Percentiles rank a stretch among this genome's conserved stretches.
Conservation (phyloP, 2,113 vertebrate genomes). For the Gasterosteus nipponicus region DNA sequence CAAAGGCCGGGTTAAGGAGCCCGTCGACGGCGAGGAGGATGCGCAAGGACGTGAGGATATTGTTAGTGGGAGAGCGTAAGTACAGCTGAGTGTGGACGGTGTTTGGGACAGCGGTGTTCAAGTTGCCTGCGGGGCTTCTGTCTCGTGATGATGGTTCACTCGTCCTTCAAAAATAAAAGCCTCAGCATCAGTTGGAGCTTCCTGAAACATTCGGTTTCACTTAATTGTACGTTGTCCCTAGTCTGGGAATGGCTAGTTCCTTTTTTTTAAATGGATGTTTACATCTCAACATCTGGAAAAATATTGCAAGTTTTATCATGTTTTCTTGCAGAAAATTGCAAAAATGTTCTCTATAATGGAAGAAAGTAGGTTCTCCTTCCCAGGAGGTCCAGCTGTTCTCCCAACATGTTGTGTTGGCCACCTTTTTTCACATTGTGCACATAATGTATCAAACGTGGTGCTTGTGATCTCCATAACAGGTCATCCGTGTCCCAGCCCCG, state of each 20-base stretch:
- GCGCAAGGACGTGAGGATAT: conserved; percentile 97
- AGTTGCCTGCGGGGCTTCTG: background rate
- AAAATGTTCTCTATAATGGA: too few relatives aligned
- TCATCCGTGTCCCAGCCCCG: background rate
- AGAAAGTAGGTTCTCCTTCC: too few relatives aligned
- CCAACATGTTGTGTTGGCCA: too few relatives aligned
- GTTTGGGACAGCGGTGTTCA: background rate
- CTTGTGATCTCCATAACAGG: background rate
- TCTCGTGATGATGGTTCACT: background rate
- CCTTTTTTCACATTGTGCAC: background rate
- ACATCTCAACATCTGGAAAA: too few relatives aligned
- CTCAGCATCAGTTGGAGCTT: background rate
- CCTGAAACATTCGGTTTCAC: background rate
- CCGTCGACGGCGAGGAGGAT: conserved; percentile 76
- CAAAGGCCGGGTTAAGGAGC: conserved; percentile 5
- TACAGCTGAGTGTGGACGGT: conserved; percentile 2
- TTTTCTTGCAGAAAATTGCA: background rate
- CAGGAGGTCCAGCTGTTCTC: too few relatives aligned
- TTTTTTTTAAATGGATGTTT: background rate
- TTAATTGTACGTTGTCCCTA: background rate
- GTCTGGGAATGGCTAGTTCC: background rate
- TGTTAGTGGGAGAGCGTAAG: conserved; percentile 96
- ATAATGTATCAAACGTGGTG: background rate
- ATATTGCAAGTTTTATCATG: background rate
- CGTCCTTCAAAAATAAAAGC: background rate